Base-by-base conservation (phyloP, 2,888 invertebrate genomes). In the Drosophila gaucha region DNA sequence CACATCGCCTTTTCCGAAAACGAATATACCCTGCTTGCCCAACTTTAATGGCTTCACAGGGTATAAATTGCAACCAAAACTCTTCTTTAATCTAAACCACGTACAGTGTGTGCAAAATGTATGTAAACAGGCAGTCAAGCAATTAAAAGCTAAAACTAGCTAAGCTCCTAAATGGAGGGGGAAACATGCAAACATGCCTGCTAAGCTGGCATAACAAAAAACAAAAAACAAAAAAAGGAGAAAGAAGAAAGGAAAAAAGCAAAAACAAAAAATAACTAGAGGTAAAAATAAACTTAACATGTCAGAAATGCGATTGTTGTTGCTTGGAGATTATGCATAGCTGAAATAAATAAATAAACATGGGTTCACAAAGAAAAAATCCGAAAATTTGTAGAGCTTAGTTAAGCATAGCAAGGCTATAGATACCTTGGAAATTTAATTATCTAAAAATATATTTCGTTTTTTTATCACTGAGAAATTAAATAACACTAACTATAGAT, bases 101-200 rank as follows among this genome's bases (percentile, higher is more conserved):
- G 20, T 5, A 72, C 75, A 74, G 30, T 72, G 70, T 26, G 55
- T 14, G 30, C 39, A 12, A 72, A 64, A 52, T 68, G 64, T 75
- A 47, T 69, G 22, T 46, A 52, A 54, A 60, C 72, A 57, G 69
- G n/a, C 67, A 67, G 59, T 57, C 46, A 30, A 47, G 71, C 76
- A 75, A 73, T 75, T 75, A 75, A 66, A 66, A 60, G 71, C 72
- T 73, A 52, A 69, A 75, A 54, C 41, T 57, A 33, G 36, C 70
- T 74, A 50, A 73, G 65, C 75, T 50, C 31, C 20, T 52, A 74
- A 69, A 64, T 59, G 59, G 43, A 39, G 38, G 24, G 10, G 14
- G 35, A 16, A 16, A 43, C 44, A 28, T 12, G 24, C 10, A 52
- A 46, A 35, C 28, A 24, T 28, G 49, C 1, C 22, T 38, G 30